A percentile compares a stretch with the other conserved stretches of the same genome.
phyloP scores from a whole-genome alignment of 1,140 invertebrate species.

The Diprion similis region DNA sequence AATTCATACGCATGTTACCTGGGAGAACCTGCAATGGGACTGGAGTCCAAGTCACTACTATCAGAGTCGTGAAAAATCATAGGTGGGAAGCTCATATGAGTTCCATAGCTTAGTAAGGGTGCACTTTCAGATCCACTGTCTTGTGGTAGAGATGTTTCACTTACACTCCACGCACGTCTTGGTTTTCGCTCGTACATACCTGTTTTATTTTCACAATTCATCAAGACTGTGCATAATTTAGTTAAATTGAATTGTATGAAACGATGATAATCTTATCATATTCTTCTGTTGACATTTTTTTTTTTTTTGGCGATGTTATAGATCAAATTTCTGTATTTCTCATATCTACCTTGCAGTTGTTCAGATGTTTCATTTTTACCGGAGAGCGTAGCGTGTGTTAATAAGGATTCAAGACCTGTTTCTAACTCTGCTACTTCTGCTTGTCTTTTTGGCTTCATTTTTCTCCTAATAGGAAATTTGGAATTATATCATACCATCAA shows the following conservation, averaged over 20 bases:
- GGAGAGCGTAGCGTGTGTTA: background rate
- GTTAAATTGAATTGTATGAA: too few relatives aligned
- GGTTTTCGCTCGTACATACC: slow-evolving; percentile 10
- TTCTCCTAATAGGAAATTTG: background rate
- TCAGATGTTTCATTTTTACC: background rate
- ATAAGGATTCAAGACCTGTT: background rate
- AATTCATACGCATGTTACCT: slow-evolving; percentile 24
- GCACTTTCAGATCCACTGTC: slow-evolving; percentile 46
- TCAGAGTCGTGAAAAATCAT: slow-evolving; percentile 40
- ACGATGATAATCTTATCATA: too few relatives aligned
- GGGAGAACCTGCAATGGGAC: slow-evolving; percentile 20
- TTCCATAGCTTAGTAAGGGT: slow-evolving; percentile 39
- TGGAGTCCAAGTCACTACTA: slow-evolving; percentile 40
- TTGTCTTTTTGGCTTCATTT: background rate
- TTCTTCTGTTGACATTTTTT: too few relatives aligned
- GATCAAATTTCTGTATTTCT: too few relatives aligned
- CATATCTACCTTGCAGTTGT: background rate
- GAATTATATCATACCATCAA: too few relatives aligned
- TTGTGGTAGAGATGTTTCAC: slow-evolving; percentile 17
- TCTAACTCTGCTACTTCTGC: background rate
- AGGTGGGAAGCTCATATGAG: slow-evolving; percentile 32
- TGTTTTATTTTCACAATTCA: background rate
- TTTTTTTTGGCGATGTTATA: too few relatives aligned
- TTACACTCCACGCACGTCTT: background rate
- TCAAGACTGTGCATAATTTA: too few relatives aligned